Conservation (phyloP, 1,140 invertebrate species). For the Mya arenaria region DNA sequence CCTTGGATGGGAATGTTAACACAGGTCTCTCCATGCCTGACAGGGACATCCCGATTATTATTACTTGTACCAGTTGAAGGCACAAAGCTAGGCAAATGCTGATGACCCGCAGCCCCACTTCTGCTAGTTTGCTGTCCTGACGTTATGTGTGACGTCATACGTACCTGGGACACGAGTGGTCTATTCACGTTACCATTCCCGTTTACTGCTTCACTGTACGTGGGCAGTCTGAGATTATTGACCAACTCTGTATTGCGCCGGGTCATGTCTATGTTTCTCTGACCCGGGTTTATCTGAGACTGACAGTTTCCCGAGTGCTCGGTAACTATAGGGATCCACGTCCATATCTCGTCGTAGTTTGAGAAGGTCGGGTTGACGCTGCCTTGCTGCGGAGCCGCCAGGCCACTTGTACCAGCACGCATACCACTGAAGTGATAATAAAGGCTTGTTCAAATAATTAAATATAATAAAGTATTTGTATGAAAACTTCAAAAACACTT, state of each 20-base stretch:
- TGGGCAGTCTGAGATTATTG: conserved; percentile 12
- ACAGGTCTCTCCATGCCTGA: too few relatives aligned
- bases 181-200: background rate
- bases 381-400: conserved; percentile 36
- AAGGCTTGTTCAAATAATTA: background rate
- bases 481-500: background rate
- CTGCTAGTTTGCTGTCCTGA: too few relatives aligned
- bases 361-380: conserved; percentile 53
- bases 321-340: conserved; percentile 53
- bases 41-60: too few relatives aligned
- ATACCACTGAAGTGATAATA: background rate
- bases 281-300: background rate
- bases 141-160: background rate
- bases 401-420: background rate
- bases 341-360: conserved; percentile 55
- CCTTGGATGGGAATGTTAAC: too few relatives aligned
- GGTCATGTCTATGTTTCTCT: background rate
- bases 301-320: conserved; percentile 31
- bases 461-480: background rate
- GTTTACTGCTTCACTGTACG: conserved; percentile 43
- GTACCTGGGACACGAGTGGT: background rate
- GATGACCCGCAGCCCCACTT: too few relatives aligned
- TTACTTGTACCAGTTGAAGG: too few relatives aligned
- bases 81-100: too few relatives aligned
- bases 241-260: background rate